A percentile compares a stretch with the other conserved stretches of the same genome.
phyloP scores from a whole-genome alignment of 2,113 vertebrate genomes.

The Cavia porcellus region DNA sequence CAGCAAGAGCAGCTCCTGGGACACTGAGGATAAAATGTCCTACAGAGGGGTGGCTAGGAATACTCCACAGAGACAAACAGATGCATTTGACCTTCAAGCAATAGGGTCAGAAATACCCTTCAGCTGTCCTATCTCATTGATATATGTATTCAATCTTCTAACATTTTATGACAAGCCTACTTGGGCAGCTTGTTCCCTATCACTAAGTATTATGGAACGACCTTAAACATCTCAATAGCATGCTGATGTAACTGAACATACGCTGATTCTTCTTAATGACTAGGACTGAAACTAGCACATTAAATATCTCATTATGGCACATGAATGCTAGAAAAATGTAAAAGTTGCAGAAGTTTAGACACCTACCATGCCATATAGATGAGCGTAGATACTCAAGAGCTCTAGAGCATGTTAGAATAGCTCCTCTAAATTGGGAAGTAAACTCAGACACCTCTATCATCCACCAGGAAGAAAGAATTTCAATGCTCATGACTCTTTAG shows the following conservation, averaged over 20 bases:
- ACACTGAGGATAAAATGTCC: not conserved
- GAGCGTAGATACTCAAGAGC: not conserved
- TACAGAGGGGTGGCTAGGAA: not conserved
- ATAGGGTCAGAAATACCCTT: not conserved
- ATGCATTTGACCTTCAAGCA: not conserved
- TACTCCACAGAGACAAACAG: not conserved
- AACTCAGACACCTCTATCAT: not conserved
- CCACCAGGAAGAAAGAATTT: not conserved
- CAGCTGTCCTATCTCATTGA: not conserved
- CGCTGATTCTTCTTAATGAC: not conserved
- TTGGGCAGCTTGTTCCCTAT: not conserved
- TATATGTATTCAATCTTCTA: not conserved
- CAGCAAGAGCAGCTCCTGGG: not conserved
- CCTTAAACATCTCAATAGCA: not conserved
- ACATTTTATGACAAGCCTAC: not conserved
- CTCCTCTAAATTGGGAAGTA: not conserved
- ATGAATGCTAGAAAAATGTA: not conserved
- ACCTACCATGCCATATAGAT: not conserved
- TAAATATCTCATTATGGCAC: too few relatives aligned
- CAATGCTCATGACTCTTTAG: too few relatives aligned
- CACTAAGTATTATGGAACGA: not conserved
- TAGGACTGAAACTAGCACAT: not conserved
- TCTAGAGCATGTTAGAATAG: not conserved
- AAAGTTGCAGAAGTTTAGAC: not conserved
- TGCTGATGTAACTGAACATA: not conserved